These are phyloP conservation scores for Camelus dromedarius DNA, from an alignment of 2,113 vertebrate species.

Conservation along the genomic window DNA sequence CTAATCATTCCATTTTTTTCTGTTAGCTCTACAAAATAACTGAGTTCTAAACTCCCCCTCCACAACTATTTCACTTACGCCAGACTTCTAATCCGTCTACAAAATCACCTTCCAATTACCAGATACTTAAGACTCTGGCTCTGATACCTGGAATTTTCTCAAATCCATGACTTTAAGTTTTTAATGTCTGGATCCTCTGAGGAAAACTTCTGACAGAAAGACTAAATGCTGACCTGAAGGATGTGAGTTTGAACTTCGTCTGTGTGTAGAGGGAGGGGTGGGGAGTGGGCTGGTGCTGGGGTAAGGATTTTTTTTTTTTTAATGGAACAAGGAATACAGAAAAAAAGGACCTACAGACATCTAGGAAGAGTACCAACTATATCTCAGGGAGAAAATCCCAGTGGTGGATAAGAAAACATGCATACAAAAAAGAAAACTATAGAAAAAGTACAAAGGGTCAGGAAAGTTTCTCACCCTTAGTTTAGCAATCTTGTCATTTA, in stretches of 20 bases:
- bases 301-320: neutral
- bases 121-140: neutral
- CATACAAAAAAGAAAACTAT: neutral
- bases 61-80: neutral
- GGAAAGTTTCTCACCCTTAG: neutral
- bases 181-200: neutral
- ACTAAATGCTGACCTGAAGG: neutral
- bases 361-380: neutral
- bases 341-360: neutral
- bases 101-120: neutral
- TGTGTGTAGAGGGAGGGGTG: accelerated
- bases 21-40: neutral
- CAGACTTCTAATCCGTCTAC: neutral
- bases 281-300: no score
- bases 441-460: neutral
- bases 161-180: neutral
- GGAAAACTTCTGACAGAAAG: neutral
- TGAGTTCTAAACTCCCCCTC: neutral
- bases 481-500: neutral
- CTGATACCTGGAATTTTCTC: neutral
- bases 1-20: neutral
- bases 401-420: neutral
- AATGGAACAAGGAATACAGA: neutral
- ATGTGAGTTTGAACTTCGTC: neutral
- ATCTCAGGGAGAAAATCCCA: neutral